Evolutionary conservation across 1,140 invertebrate species (phyloP), one percentile per base, ranked within the genome.

Genomic region (Apocrypta bakeri): DNA sequence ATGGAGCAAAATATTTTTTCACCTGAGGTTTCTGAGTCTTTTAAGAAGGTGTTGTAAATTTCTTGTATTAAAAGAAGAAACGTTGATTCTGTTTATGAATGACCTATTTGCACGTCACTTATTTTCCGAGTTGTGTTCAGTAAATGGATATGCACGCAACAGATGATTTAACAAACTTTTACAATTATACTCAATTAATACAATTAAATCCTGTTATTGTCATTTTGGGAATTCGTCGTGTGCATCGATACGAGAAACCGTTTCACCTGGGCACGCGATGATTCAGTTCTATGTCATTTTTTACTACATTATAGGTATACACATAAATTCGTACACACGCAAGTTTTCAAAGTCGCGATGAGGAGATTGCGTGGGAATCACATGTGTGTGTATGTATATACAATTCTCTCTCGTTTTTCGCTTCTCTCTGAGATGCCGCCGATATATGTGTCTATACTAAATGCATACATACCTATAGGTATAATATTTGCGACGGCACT

Each of bases 361-460:
- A 78, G 17, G 14, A 48, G 37, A 69, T 66, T 33, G 31, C 31
- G 27, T 27, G 64, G 61, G 77, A 56, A n/a, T 31, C 68, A 42
- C 37, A 71, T 27, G 64, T 68, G 25, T 7, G 64, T 68, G 25
- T 68, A 31, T 25, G 64, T 31, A 31, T 69, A 79, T 56, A n/a
- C 56, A 79, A 71, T 42, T 79, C 27, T 42, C 79, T 66, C 79
- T 48, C 71, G 71, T 48, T 74, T 81, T 81, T 37, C 71, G n/a
- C n/a, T n/a, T n/a, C n/a, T n/a, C n/a, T n/a, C n/a, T n/a, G n/a
- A n/a, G n/a, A n/a, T n/a, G n/a, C 7, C 69, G 66, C 33, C 21
- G 24, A 8, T 40, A 9, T 31, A n/a, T 24, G 11, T 25, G 29
- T 27, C 6, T 24, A 0, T 25, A 27, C 21, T n/a, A 42, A 24